Percentiles rank a stretch among this genome's conserved stretches.
Evolutionary conservation across 1,140 invertebrate genomes (phyloP).

Genomic region (Orchestia grillus): DNA sequence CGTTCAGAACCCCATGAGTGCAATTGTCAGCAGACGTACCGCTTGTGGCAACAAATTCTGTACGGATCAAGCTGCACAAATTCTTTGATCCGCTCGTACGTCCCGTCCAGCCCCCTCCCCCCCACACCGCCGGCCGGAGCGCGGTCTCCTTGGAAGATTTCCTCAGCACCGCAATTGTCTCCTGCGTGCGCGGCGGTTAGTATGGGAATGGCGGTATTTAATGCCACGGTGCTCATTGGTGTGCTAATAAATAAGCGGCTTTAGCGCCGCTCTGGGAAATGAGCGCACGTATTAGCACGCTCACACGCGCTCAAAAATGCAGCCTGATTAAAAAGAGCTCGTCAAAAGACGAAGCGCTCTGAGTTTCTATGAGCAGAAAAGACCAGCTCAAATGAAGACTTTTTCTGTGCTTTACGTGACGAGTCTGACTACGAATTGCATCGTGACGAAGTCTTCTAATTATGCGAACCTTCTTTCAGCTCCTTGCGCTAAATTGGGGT

Average conservation of each 20-base stretch:
- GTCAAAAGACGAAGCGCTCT: conserved; percentile 29
- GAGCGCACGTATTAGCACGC: conserved; percentile 23
- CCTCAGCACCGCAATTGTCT: background rate
- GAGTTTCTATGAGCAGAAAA: conserved; percentile 26
- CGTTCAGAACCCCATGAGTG: too few relatives aligned
- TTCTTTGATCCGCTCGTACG: too few relatives aligned
- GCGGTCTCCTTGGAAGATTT: background rate
- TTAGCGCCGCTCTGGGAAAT: conserved; percentile 45
- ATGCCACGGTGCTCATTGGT: conserved; percentile 21
- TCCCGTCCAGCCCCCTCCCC: too few relatives aligned
- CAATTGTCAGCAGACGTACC: too few relatives aligned
- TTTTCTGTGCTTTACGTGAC: conserved; percentile 16
- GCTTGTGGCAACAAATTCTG: too few relatives aligned
- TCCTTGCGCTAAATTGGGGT: background rate
- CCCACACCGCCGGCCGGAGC: too few relatives aligned
- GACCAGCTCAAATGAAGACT: background rate
- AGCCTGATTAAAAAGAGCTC: conserved; percentile 46
- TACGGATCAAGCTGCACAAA: too few relatives aligned
- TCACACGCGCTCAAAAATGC: conserved; percentile 16
- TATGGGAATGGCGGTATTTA: conserved; percentile 37
- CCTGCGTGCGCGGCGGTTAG: background rate
- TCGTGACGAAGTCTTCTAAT: background rate
- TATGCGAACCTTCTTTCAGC: background rate
- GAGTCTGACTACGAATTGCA: background rate
- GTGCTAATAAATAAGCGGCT: conserved; percentile 46